phyloP scores from a whole-genome alignment of 2,797 vertebrate species.

The Danio jaintianensis region DNA sequence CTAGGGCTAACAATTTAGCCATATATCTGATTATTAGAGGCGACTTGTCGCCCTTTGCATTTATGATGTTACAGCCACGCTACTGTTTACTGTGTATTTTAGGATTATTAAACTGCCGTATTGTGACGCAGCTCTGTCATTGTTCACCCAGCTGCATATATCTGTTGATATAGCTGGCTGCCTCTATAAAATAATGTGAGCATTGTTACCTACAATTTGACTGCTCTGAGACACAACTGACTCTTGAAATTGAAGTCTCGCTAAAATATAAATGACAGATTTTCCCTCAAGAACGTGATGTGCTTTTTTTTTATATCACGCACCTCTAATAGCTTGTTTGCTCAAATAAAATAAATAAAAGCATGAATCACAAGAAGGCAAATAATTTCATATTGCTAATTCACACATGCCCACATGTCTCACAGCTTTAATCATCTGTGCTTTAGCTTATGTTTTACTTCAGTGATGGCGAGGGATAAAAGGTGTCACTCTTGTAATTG shows the following conservation, averaged over 20 bases:
- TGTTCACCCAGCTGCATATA: constrained; percentile 26
- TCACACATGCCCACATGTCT: constrained; percentile 19
- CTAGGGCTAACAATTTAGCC: background rate
- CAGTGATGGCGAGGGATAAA: constrained; percentile 45
- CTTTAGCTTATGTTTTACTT: constrained; percentile 46
- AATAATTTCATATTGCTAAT: constrained; percentile 5
- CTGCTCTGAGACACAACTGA: constrained; percentile 35
- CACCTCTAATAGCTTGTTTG: background rate
- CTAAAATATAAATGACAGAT: constrained; percentile 44
- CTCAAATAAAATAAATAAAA: constrained; percentile 18
- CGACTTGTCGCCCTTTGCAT: background rate
- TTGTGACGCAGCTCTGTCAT: background rate
- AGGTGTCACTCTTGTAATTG: constrained; percentile 61
- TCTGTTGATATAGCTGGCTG: constrained; percentile 31
- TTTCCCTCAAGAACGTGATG: background rate
- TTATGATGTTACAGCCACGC: background rate
- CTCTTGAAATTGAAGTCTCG: constrained; percentile 34
- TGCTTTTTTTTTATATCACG: background rate
- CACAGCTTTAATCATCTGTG: constrained; percentile 30
- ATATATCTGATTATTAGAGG: background rate
- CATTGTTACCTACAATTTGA: constrained; percentile 15
- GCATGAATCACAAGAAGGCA: constrained; percentile 6
- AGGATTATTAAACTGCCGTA: background rate
- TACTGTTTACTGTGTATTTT: background rate
- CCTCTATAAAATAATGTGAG: constrained; percentile 4